Base-by-base conservation (phyloP, 1,140 invertebrate genomes). In the Drosophila truncata region DNA sequence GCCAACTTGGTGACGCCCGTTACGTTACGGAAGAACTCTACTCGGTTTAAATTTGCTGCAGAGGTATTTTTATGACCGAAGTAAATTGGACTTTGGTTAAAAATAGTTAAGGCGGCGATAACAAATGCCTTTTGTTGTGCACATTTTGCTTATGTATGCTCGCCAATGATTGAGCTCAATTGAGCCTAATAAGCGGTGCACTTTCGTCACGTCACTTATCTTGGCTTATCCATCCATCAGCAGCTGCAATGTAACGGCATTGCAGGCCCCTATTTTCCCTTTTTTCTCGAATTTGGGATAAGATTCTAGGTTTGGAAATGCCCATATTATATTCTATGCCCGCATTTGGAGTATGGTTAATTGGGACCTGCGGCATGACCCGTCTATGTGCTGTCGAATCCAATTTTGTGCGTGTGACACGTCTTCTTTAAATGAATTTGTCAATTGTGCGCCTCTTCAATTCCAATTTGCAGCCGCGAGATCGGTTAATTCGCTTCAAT, bases 401-500 rank as follows among this genome's bases (percentile, higher is more conserved):
- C 23, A 58, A 72, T 52, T 54, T 77, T 52, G 63, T 61, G 49
- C 79, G 83, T 70, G 66, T 67, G 67, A 50, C 61, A 74, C 41
- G 62, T 83, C 74, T 67, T 67, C 44, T 18, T 42, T 49, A 67
- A 87, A 57, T 80, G 58, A 57, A 62, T 55, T 78, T 60, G 73
- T 63, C 63, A 77, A 80, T 71, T 69, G 71, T 27, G 18, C 31
- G 64, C n/a, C 41, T 58, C 42, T 78, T 84, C 52, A 71, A 64
- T 67, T 75, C 55, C 52, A 83, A 84, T 87, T 88, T 55, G 31
- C 27, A 14, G 66, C 63, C 63, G 41, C 41, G 35, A 23, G 65
- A 70, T 59, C 42, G 42, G 42, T 72, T 72, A 81, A 84, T 77
- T 84, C 52, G 31, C 52, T 54, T 54, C 57, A 84, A 80, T 72